These are phyloP conservation scores for Strix occidentalis DNA, from an alignment of 2,797 vertebrate genomes.

Conservation along the genomic window DNA sequence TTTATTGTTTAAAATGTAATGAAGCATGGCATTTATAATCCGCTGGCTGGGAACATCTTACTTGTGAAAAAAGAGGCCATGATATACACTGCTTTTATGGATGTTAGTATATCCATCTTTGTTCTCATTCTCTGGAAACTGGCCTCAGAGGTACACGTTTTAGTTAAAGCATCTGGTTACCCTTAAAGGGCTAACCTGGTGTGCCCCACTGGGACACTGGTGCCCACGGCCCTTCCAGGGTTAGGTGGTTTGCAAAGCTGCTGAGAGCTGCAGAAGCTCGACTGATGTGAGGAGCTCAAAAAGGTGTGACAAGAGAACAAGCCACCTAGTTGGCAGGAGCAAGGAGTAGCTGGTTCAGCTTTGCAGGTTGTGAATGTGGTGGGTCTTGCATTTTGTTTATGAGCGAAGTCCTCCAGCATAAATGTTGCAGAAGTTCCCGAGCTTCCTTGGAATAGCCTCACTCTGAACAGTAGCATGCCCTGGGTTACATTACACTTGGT, in stretches of 20 bases:
- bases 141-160: conserved; percentile 25
- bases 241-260: not conserved
- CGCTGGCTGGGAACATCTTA: conserved; percentile 51
- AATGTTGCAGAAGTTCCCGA: not conserved
- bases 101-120: conserved; percentile 30
- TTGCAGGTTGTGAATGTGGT: not conserved
- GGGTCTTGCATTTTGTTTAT: not conserved
- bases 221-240: not conserved
- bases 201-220: not conserved
- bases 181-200: not conserved
- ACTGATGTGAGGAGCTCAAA: not conserved
- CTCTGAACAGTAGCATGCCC: rapidly evolving
- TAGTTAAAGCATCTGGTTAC: conserved; percentile 35
- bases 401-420: rapidly evolving
- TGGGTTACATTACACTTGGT: not conserved
- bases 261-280: not conserved
- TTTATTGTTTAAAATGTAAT: conserved; percentile 77
- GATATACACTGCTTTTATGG: conserved; percentile 32
- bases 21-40: conserved; percentile 78
- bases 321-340: not conserved
- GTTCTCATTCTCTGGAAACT: not conserved
- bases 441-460: not conserved
- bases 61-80: conserved; percentile 33
- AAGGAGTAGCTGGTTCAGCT: not conserved
- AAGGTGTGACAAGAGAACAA: not conserved